A percentile compares a stretch with the other conserved stretches of the same genome.
Evolutionary conservation across 2,113 vertebrate genomes (phyloP).

Genomic region (Alosa alosa): DNA sequence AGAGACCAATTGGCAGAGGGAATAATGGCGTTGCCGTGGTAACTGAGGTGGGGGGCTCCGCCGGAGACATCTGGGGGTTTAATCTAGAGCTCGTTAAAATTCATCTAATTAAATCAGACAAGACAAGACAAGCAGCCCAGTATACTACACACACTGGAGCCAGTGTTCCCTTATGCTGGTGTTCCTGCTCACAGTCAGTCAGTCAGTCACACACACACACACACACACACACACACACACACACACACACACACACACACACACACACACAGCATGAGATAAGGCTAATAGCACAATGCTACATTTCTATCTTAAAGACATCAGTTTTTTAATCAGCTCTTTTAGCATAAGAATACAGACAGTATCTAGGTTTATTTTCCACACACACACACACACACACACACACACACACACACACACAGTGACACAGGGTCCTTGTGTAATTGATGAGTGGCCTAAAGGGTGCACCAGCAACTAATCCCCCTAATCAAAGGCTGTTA

Average conservation of each 20-base stretch:
- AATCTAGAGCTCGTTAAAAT: constrained; percentile 78
- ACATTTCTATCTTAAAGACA: neutral
- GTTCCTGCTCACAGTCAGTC: constrained; percentile 41
- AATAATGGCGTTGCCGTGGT: constrained; percentile 74
- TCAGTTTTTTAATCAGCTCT: neutral
- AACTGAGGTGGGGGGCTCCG: constrained; percentile 72
- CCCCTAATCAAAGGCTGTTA: constrained; percentile 72
- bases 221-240: constrained; percentile 45
- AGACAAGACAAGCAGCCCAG: constrained; percentile 62
- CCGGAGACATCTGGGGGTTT: constrained; percentile 76
- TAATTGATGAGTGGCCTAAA: constrained; percentile 68
- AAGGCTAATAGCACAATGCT: constrained; percentile 25
- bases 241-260: neutral
- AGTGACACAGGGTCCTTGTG: constrained; percentile 52
- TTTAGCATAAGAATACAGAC: neutral
- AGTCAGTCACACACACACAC: constrained; percentile 21
- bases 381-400: constrained; percentile 44
- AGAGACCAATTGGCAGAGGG: constrained; percentile 74
- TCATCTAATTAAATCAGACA: constrained; percentile 78
- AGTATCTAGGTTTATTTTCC: constrained; percentile 11
- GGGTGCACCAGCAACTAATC: constrained; percentile 56
- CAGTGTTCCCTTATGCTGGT: constrained; percentile 47
- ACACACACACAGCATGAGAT: constrained; percentile 18
- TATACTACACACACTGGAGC: constrained; percentile 50
- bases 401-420: constrained; percentile 48